A percentile compares a stretch with the other conserved stretches of the same genome.
Conservation (phyloP, 2,113 vertebrate species). For the Pangasianodon hypophthalmus region DNA sequence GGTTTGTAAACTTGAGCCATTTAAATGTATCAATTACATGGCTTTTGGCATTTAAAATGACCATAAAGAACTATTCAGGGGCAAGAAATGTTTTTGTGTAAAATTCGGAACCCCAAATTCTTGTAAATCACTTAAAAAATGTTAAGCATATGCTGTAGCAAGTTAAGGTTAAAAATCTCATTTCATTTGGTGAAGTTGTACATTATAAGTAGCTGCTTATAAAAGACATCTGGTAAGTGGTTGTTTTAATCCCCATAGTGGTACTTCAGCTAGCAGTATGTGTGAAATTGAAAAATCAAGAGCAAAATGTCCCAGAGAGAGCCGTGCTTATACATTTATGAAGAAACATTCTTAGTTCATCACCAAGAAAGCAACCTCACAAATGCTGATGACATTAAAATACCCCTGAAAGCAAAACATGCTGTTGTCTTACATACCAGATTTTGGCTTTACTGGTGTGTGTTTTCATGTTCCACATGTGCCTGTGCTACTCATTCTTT, state of each 20-base stretch:
- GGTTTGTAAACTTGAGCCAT: background rate
- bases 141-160: background rate
- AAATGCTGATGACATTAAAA: background rate
- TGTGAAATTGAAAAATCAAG: background rate
- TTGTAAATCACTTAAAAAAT: background rate
- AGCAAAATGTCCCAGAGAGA: background rate
- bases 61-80: background rate
- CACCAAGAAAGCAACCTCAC: background rate
- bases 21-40: background rate
- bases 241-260: background rate
- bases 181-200: background rate
- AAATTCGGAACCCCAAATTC: background rate
- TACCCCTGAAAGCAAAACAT: background rate
- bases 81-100: background rate
- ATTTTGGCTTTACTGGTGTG: background rate
- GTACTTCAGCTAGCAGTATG: background rate
- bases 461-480: slow-evolving; percentile 13
- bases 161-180: slow-evolving; percentile 2
- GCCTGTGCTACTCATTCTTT: background rate
- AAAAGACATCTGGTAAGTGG: background rate
- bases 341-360: background rate
- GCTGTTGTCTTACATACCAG: background rate
- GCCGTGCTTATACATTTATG: background rate
- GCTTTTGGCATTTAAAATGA: background rate
- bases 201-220: slow-evolving; percentile 9